These are phyloP conservation scores for Xiphorhynchus elegans DNA, from an alignment of 2,113 vertebrate genomes.

Conservation along the genomic window DNA sequence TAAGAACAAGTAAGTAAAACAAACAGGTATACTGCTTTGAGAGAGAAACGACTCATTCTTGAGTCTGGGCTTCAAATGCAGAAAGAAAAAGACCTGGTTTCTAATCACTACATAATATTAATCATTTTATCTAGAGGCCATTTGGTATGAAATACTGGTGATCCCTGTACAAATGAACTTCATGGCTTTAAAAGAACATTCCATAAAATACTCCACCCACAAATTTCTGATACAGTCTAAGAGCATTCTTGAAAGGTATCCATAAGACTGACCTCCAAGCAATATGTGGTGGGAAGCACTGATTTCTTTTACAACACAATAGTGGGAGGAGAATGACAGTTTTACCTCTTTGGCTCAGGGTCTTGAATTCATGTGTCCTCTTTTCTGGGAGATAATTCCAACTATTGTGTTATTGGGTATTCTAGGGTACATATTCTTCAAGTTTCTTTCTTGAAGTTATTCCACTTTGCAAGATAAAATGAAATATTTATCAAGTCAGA, in stretches of 20 bases:
- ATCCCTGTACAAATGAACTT: neutral
- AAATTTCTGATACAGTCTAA: neutral
- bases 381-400: neutral
- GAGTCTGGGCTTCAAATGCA: neutral
- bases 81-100: neutral
- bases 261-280: neutral
- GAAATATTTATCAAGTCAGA: conserved; percentile 48
- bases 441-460: conserved; percentile 21
- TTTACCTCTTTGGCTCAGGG: neutral
- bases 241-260: neutral
- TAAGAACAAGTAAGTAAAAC: neutral
- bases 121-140: neutral
- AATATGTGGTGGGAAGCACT: neutral
- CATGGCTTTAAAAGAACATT: neutral
- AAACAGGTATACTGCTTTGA: neutral
- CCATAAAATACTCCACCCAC: neutral
- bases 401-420: neutral
- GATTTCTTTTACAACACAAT: neutral
- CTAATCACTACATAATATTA: too few species aligned
- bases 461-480: conserved; percentile 44
- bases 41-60: neutral
- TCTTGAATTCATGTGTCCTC: neutral
- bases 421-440: neutral
- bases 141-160: neutral
- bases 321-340: neutral